phyloP scores from a whole-genome alignment of 1,140 invertebrate genomes.

The Euura saliciscinereae region DNA sequence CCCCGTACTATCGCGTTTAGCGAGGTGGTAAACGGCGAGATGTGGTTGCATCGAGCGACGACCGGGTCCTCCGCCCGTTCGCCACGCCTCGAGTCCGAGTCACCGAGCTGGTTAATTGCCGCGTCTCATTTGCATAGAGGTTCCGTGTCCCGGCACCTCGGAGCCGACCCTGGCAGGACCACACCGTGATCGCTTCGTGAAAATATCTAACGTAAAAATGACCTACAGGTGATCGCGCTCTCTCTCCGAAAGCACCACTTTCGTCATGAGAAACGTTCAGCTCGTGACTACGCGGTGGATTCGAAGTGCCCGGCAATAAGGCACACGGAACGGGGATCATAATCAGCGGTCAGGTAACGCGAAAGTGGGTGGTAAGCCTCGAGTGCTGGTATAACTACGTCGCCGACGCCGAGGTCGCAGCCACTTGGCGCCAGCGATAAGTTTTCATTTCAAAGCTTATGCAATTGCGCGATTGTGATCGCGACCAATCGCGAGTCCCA shows the following conservation, averaged over 20 bases:
- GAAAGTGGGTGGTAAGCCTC: too few relatives aligned
- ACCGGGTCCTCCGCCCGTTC: not conserved
- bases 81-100: slow-evolving; percentile 3
- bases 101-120: slow-evolving; percentile 36
- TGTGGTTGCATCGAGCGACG: slow-evolving; percentile 8
- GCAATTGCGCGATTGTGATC: too few relatives aligned
- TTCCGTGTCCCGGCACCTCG: slow-evolving; percentile 15
- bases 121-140: slow-evolving; percentile 43
- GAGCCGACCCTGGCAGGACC: not conserved
- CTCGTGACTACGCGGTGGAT: not conserved
- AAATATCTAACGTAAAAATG: not conserved
- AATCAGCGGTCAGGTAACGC: too few relatives aligned
- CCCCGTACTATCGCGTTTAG: not conserved
- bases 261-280: not conserved
- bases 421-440: too few relatives aligned
- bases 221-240: not conserved
- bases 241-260: not conserved
- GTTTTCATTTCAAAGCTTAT: too few relatives aligned
- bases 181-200: not conserved
- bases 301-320: too few relatives aligned
- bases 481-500: too few relatives aligned
- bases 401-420: too few relatives aligned
- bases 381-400: too few relatives aligned
- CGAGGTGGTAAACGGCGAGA: slow-evolving; percentile 15
- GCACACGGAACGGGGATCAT: too few relatives aligned